Conservation (phyloP, 2,888 invertebrate genomes). For the Molorchus minor region DNA sequence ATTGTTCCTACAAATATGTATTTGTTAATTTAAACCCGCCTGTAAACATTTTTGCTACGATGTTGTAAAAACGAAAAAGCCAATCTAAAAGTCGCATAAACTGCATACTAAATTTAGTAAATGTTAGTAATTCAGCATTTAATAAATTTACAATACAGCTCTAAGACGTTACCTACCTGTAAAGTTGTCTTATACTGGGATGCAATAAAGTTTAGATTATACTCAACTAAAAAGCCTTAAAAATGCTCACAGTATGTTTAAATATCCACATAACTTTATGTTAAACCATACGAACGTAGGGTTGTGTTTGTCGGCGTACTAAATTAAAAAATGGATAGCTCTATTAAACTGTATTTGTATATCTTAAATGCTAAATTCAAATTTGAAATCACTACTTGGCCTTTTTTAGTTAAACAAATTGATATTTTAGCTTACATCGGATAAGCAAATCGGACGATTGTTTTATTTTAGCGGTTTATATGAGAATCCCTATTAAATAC, state of each 20-base stretch:
- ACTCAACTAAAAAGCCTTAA: conserved; percentile 52
- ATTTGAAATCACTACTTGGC: conserved; percentile 15
- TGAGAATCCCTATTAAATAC: no score
- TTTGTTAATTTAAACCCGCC: neutral
- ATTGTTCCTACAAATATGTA: no score
- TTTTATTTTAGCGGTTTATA: conserved; percentile 29
- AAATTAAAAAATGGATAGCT: conserved; percentile 61
- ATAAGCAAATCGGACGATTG: conserved; percentile 32
- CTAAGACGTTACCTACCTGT: conserved; percentile 47
- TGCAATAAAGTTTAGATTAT: conserved; percentile 54
- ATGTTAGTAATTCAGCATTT: conserved; percentile 41
- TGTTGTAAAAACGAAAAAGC: neutral
- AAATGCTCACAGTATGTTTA: conserved; percentile 55
- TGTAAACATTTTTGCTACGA: neutral
- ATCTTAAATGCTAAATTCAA: conserved; percentile 49
- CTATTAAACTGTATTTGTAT: conserved; percentile 59
- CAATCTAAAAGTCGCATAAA: conserved; percentile 13
- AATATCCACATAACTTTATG: conserved; percentile 56
- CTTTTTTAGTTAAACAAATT: conserved; percentile 40
- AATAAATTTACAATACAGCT: conserved; percentile 46
- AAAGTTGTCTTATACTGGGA: conserved; percentile 44
- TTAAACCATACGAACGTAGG: conserved; percentile 48
- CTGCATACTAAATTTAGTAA: conserved; percentile 11
- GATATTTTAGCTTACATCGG: conserved; percentile 43
- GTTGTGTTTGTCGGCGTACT: conserved; percentile 58